These are phyloP conservation scores for Euglossa dilemma DNA, from an alignment of 1,140 invertebrate genomes.

Conservation along the genomic window DNA sequence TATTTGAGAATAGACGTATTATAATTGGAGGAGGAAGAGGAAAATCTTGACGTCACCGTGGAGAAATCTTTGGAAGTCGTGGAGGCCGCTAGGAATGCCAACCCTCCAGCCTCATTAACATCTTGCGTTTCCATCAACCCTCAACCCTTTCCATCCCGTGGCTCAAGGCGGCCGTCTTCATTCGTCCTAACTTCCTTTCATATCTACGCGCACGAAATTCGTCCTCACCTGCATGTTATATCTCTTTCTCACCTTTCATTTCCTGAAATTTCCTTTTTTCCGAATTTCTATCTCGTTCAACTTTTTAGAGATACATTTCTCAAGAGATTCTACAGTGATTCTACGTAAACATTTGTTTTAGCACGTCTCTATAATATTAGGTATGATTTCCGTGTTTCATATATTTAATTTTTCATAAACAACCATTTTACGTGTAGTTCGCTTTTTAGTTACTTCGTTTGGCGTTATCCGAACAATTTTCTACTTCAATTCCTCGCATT, in stretches of 20 bases:
- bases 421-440: too few species aligned
- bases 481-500: too few species aligned
- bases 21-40: conserved; percentile 75
- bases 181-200: conserved; percentile 64
- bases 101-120: conserved; percentile 83
- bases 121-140: conserved; percentile 79
- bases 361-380: too few species aligned
- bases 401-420: too few species aligned
- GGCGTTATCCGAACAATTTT: too few species aligned
- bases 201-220: conserved; percentile 22
- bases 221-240: neutral
- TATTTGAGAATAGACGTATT: conserved; percentile 52
- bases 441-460: too few species aligned
- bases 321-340: too few species aligned
- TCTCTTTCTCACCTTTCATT: neutral
- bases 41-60: conserved; percentile 79
- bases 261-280: neutral
- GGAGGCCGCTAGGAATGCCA: conserved; percentile 81
- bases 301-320: too few species aligned
- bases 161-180: conserved; percentile 76
- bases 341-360: too few species aligned
- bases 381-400: too few species aligned
- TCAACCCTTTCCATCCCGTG: conserved; percentile 69
- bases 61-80: conserved; percentile 82
- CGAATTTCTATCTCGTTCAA: too few species aligned